Evolutionary conservation across 2,797 vertebrate genomes (phyloP).

Genomic region (Girardinus metallicus): DNA sequence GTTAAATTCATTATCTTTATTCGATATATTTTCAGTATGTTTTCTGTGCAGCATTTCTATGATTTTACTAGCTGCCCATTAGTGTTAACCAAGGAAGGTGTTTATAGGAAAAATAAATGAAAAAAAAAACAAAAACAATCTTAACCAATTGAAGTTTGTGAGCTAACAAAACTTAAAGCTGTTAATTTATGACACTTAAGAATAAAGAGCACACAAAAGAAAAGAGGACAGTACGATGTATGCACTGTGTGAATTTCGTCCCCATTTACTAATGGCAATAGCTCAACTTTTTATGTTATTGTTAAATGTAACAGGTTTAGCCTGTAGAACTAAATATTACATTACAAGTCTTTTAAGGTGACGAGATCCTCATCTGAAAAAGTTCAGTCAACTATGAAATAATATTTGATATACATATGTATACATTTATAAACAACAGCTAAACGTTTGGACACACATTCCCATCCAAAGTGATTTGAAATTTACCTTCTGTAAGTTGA

Average conservation of each 20-base stretch:
- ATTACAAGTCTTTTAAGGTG: background rate
- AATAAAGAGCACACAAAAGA: background rate
- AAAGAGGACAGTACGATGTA: background rate
- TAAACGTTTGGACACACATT: background rate
- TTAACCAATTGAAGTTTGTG: background rate
- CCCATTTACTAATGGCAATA: background rate
- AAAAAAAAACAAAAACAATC: background rate
- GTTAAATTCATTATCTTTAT: background rate
- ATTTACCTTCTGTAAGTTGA: background rate
- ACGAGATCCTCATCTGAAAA: background rate
- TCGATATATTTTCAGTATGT: background rate
- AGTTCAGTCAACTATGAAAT: background rate
- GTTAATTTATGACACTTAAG: background rate
- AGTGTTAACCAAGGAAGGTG: background rate
- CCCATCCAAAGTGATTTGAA: background rate
- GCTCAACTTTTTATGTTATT: background rate
- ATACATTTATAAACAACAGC: background rate
- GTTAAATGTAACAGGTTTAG: background rate
- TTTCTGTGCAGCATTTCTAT: background rate
- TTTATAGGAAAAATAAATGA: background rate
- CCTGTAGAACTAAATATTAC: background rate
- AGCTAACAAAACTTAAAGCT: background rate
- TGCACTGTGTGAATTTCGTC: background rate
- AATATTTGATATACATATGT: background rate
- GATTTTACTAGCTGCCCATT: background rate